Percentiles rank a stretch among this genome's conserved stretches.
These are phyloP conservation scores for Trinectes maculatus DNA, from an alignment of 2,113 vertebrate species.

Conservation along the genomic window DNA sequence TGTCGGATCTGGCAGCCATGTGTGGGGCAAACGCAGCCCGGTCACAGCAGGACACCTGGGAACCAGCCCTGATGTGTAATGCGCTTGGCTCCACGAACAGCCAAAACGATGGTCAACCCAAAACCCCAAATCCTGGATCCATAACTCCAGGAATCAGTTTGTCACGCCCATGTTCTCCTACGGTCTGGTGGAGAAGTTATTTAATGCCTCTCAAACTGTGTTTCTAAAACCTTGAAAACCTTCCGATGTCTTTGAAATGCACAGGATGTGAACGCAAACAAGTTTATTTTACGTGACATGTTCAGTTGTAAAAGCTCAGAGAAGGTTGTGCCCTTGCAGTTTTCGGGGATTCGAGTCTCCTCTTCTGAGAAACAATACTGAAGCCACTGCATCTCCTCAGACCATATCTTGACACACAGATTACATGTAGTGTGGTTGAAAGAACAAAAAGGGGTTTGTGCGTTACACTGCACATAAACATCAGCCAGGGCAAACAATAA, in stretches of 20 bases:
- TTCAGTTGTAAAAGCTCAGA: not conserved
- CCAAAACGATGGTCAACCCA: constrained; percentile 7
- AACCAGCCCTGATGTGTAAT: not conserved
- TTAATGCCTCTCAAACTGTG: not conserved
- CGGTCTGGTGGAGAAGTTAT: not conserved
- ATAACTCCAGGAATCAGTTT: not conserved
- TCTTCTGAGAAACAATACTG: constrained; percentile 33
- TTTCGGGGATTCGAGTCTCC: constrained; percentile 14
- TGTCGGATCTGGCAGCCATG: constrained; percentile 8
- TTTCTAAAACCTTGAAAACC: constrained; percentile 10
- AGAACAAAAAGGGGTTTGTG: constrained; percentile 36
- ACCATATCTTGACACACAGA: constrained; percentile 71
- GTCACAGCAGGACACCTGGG: constrained; percentile 12
- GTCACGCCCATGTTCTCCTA: not conserved
- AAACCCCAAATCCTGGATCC: not conserved
- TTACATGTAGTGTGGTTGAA: constrained; percentile 42
- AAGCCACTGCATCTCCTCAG: constrained; percentile 58
- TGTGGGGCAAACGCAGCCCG: not conserved
- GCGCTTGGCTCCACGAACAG: constrained; percentile 10
- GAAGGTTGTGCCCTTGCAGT: not conserved
- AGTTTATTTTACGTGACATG: not conserved
- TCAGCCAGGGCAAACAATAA: constrained; percentile 62
- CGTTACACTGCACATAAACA: constrained; percentile 65
- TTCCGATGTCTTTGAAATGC: not conserved
- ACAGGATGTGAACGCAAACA: not conserved